A percentile compares a stretch with the other conserved stretches of the same genome.
phyloP scores from a whole-genome alignment of 2,797 vertebrate genomes.

The Garrulus glandarius region DNA sequence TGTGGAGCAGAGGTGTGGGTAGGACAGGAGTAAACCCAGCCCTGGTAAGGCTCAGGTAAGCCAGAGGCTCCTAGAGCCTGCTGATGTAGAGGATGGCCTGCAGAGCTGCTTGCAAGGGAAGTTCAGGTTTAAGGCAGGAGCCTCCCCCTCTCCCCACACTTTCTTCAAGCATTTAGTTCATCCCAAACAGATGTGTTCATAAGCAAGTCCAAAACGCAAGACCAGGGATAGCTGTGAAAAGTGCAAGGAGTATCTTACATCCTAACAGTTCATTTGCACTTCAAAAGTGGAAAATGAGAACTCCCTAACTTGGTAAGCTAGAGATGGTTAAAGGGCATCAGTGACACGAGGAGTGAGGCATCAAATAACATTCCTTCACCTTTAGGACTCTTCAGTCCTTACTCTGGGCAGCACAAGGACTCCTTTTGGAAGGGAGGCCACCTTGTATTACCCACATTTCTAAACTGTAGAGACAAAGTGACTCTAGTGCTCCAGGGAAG shows the following conservation, averaged over 20 bases:
- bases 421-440: not conserved
- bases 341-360: conserved; percentile 2
- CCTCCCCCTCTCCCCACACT: not conserved
- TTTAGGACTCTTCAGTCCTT: conserved; percentile 25
- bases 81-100: not conserved
- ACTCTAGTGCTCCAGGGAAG: conserved; percentile 35
- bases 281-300: not conserved
- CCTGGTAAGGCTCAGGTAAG: not conserved
- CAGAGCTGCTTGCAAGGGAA: conserved; percentile 14
- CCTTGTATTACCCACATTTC: not conserved
- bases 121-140: conserved; percentile 55
- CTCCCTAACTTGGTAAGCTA: not conserved
- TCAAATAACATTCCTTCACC: conserved; percentile 27
- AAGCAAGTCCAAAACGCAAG: not conserved
- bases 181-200: not conserved
- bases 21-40: not conserved
- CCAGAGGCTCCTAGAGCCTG: not conserved
- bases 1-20: not conserved
- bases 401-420: not conserved
- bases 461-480: conserved; percentile 32
- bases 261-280: not conserved
- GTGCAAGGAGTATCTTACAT: conserved; percentile 27
- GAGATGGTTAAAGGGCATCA: not conserved
- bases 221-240: conserved; percentile 20
- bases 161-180: not conserved